Percentiles rank a stretch among this genome's conserved stretches.
phyloP scores from a whole-genome alignment of 1,140 invertebrate genomes.

The Odontomachus brunneus region DNA sequence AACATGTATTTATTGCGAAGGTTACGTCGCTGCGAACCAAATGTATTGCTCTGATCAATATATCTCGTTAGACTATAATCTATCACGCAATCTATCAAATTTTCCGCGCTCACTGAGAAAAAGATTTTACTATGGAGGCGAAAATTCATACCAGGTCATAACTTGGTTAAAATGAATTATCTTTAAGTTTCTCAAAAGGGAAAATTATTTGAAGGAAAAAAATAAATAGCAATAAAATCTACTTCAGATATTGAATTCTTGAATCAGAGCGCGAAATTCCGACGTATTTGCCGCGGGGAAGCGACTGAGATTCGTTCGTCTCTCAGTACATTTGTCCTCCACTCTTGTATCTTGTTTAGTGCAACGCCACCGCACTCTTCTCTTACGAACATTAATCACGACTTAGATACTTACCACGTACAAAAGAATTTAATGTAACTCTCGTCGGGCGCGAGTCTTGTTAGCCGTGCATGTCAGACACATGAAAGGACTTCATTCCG shows the following conservation, averaged over 20 bases:
- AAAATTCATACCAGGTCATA: too few relatives aligned
- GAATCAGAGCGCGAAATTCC: too few relatives aligned
- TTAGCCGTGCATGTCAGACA: conserved; percentile 50
- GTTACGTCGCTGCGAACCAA: neutral
- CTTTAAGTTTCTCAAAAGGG: too few relatives aligned
- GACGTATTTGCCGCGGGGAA: too few relatives aligned
- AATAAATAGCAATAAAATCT: neutral
- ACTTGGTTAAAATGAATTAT: too few relatives aligned
- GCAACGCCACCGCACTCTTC: neutral
- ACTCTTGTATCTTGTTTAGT: conserved; percentile 1
- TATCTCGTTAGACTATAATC: neutral
- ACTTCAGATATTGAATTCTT: conserved; percentile 5
- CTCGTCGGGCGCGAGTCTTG: conserved; percentile 32
- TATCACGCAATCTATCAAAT: too few relatives aligned
- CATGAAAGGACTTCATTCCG: conserved; percentile 49
- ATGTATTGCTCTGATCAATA: neutral
- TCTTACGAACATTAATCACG: conserved; percentile 28
- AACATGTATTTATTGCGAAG: neutral
- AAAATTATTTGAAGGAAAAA: neutral
- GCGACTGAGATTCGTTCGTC: neutral
- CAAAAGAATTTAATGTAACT: conserved; percentile 57
- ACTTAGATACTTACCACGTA: neutral
- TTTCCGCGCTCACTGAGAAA: too few relatives aligned
- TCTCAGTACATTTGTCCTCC: neutral
- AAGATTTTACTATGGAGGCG: too few relatives aligned